Percentiles rank a stretch among this genome's conserved stretches.
phyloP scores from a whole-genome alignment of 1,140 invertebrate species.

The Himalopsyche phryganea region DNA sequence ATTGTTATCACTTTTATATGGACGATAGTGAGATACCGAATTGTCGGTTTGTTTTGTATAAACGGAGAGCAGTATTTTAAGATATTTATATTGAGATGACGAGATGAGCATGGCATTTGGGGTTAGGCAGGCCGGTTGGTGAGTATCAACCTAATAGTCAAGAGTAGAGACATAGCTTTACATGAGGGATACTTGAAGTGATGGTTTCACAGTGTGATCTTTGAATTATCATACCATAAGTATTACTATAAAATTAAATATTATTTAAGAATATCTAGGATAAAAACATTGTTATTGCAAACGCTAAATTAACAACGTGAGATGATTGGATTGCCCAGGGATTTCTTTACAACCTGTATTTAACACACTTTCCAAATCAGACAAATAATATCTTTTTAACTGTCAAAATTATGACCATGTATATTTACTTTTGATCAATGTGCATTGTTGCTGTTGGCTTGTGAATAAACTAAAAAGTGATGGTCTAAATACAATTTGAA shows the following conservation, averaged over 20 bases:
- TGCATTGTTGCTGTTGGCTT: no score
- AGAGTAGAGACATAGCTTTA: conserved; percentile 28
- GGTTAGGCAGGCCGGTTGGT: background rate
- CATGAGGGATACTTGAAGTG: conserved; percentile 27
- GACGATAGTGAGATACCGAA: conserved; percentile 1
- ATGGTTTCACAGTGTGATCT: conserved; percentile 33
- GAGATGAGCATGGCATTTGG: background rate
- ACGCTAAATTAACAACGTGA: no score
- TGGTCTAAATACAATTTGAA: no score
- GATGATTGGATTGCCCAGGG: no score
- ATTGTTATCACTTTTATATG: conserved; percentile 1
- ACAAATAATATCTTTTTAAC: no score
- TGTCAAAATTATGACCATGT: no score
- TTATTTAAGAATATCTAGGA: conserved; percentile 4
- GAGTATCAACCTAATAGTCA: conserved; percentile 25
- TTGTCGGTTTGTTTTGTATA: conserved; percentile 9
- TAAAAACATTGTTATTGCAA: no score
- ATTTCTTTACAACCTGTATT: no score
- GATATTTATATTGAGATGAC: conserved; percentile 20
- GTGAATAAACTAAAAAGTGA: no score
- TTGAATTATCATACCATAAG: conserved; percentile 29
- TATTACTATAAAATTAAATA: conserved; percentile 23
- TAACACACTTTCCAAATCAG: no score
- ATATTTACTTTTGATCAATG: no score
- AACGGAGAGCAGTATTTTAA: conserved; percentile 31